phyloP scores from a whole-genome alignment of 1,140 invertebrate species.

The Eriocheir sinensis region DNA sequence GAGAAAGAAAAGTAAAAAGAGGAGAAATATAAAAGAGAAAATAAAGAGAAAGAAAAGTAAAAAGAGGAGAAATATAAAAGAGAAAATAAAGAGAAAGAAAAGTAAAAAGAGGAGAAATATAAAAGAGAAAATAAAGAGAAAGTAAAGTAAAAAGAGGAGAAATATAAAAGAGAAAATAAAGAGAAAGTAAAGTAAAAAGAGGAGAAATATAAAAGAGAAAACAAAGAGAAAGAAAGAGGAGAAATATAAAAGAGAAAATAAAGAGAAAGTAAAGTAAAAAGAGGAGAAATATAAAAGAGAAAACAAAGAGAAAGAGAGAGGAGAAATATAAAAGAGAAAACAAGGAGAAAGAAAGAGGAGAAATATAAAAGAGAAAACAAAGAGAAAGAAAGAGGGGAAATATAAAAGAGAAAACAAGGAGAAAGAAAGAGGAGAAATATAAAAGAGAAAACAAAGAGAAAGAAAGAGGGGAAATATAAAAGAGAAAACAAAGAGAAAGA shows the following conservation, averaged over 20 bases:
- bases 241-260: no score
- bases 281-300: no score
- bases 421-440: not conserved
- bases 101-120: no score
- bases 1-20: not conserved
- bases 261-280: no score
- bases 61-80: not conserved
- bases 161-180: not conserved
- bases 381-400: not conserved
- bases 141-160: not conserved
- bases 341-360: no score
- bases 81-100: not conserved
- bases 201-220: no score
- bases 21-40: not conserved
- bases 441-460: not conserved
- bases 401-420: not conserved
- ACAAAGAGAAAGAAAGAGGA: not conserved
- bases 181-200: not conserved
- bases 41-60: not conserved
- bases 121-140: not conserved
- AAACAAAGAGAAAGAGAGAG: not conserved
- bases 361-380: not conserved
- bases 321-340: no score
- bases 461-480: no score
- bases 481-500: no score